phyloP scores from a whole-genome alignment of 2,797 vertebrate species.

The Macroramphosus scolopax region DNA sequence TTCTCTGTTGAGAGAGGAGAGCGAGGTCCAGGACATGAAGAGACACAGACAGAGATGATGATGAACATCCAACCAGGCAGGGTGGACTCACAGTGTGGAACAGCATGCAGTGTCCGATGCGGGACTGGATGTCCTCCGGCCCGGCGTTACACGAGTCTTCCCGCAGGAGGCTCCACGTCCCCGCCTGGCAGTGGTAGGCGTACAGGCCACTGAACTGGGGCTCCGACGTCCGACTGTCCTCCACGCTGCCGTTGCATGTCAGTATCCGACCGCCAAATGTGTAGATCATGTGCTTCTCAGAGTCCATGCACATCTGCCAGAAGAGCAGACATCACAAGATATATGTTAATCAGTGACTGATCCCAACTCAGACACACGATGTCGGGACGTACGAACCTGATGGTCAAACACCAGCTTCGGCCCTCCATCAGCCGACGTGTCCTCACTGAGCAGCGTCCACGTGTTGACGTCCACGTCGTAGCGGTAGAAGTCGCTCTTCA shows the following conservation, averaged over 20 bases:
- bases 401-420: slow-evolving; percentile 98
- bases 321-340: slow-evolving; percentile 2
- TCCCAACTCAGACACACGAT: too few species aligned
- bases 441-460: slow-evolving; percentile 96
- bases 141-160: slow-evolving; percentile 98
- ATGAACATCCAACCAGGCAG: not conserved
- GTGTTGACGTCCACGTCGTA: slow-evolving; percentile 96
- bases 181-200: slow-evolving; percentile 90
- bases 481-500: slow-evolving; percentile 98
- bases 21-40: not conserved
- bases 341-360: too few species aligned
- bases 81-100: slow-evolving; percentile 84
- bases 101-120: slow-evolving; percentile 99
- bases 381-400: slow-evolving; percentile 79
- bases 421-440: slow-evolving; percentile 93
- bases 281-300: slow-evolving; percentile 99
- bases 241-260: slow-evolving; percentile 94
- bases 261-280: slow-evolving; percentile 96
- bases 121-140: slow-evolving; percentile 95
- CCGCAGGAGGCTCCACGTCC: slow-evolving; percentile 90
- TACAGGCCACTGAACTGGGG: slow-evolving; percentile 97
- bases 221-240: slow-evolving; percentile 93
- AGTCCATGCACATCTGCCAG: slow-evolving; percentile 98
- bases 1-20: slow-evolving; percentile 80
- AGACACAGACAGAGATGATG: not conserved